A percentile compares a stretch with the other conserved stretches of the same genome.
Conservation (phyloP, 2,113 vertebrate genomes). For the Toxotes jaculatrix region DNA sequence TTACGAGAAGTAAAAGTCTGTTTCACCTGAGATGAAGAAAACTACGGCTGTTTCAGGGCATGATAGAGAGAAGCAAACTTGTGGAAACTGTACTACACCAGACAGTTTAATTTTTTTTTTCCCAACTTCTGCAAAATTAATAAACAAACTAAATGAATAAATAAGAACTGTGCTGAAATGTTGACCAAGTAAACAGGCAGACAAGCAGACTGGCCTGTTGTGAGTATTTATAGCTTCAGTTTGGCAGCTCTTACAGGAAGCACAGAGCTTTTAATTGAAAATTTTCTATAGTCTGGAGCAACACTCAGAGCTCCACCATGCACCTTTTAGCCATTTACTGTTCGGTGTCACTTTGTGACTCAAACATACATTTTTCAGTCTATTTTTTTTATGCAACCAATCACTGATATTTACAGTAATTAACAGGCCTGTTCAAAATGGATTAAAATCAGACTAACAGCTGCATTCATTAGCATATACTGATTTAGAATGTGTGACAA, state of each 20-base stretch:
- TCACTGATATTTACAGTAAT: conserved; percentile 38
- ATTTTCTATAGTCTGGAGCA: conserved; percentile 66
- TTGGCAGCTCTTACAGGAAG: conserved; percentile 75
- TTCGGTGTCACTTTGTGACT: conserved; percentile 24
- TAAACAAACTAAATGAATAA: conserved; percentile 52
- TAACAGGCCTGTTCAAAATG: conserved; percentile 37
- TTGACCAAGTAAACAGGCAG: conserved; percentile 77
- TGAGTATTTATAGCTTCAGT: conserved; percentile 77
- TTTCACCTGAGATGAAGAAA: conserved; percentile 5
- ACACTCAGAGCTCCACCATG: conserved; percentile 55
- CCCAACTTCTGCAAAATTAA: conserved; percentile 47
- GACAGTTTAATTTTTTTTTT: conserved; percentile 32
- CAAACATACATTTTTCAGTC: conserved; percentile 20
- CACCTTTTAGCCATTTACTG: conserved; percentile 48
- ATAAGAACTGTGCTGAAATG: conserved; percentile 57
- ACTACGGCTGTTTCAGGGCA: neutral
- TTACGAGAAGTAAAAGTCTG: neutral
- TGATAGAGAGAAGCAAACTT: neutral
- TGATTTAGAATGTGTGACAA: conserved; percentile 37
- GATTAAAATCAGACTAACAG: conserved; percentile 31
- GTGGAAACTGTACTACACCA: conserved; percentile 11
- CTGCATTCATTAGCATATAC: conserved; percentile 45
- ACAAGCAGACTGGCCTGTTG: conserved; percentile 69
- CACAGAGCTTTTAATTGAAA: conserved; percentile 75
- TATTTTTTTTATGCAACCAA: conserved; percentile 18